These are phyloP conservation scores for Oppia nitens DNA, from an alignment of 1,140 invertebrate genomes.

Conservation along the genomic window DNA sequence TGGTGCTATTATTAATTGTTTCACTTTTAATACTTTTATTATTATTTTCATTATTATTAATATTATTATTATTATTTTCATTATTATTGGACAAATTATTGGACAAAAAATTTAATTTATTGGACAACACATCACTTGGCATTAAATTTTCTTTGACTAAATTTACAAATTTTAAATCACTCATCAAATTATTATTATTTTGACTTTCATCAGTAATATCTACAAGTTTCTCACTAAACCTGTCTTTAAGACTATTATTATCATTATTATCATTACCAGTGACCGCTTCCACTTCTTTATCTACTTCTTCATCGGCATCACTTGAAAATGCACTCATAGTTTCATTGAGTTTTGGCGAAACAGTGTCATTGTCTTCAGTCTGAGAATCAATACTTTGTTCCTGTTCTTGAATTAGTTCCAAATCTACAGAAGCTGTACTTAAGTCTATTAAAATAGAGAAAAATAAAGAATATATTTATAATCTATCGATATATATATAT, in stretches of 20 bases:
- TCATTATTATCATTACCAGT: slow-evolving; percentile 48
- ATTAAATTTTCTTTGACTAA: no score
- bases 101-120: no score
- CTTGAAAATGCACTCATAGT: slow-evolving; percentile 6
- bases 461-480: no score
- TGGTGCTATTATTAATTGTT: no score
- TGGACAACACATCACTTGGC: no score
- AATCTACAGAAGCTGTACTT: slow-evolving; percentile 28
- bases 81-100: no score
- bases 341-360: neutral
- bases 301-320: slow-evolving; percentile 63
- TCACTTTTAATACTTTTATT: neutral
- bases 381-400: slow-evolving; percentile 20
- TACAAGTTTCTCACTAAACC: neutral
- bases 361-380: neutral
- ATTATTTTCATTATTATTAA: neutral
- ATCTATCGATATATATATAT: neutral
- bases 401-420: slow-evolving; percentile 31
- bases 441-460: slow-evolving; percentile 3
- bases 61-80: neutral
- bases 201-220: slow-evolving; percentile 13
- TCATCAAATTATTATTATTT: slow-evolving; percentile 14
- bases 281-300: slow-evolving; percentile 67
- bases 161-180: no score
- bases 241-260: slow-evolving; percentile 21